These are phyloP conservation scores for Hemicentrotus pulcherrimus DNA, from an alignment of 35 echinoderm and acorn worm genomes.

Conservation along the genomic window DNA sequence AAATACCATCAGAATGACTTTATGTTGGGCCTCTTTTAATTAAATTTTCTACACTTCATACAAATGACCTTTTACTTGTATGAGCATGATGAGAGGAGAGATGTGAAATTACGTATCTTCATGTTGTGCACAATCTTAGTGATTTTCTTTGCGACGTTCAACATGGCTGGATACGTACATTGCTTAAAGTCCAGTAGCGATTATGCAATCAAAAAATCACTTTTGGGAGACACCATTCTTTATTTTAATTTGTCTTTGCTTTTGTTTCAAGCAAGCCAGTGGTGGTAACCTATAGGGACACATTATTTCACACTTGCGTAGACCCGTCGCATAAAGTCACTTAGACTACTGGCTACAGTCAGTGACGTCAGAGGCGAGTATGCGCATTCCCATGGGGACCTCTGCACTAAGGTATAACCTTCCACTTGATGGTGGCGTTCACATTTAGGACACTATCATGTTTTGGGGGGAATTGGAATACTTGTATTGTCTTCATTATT, in stretches of 20 bases:
- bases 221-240: background rate
- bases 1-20: too few relatives aligned
- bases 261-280: background rate
- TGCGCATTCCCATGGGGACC: background rate
- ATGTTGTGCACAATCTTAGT: too few relatives aligned
- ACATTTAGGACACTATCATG: too few relatives aligned
- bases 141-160: background rate
- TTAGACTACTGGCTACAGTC: slow-evolving; percentile 9
- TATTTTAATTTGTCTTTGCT: background rate
- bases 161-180: background rate
- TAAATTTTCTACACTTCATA: too few relatives aligned
- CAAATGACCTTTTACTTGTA: too few relatives aligned
- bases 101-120: too few relatives aligned
- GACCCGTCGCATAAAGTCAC: background rate
- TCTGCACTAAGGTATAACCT: background rate
- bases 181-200: background rate
- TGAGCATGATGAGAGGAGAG: too few relatives aligned
- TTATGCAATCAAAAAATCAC: background rate
- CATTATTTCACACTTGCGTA: background rate
- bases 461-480: too few relatives aligned
- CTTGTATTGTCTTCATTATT: too few relatives aligned
- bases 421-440: background rate
- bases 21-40: too few relatives aligned
- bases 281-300: background rate
- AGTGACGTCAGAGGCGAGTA: background rate